Evolutionary conservation across 2,888 invertebrate species (phyloP), one percentile per base, ranked within the genome.

Genomic region (Resseliella maxima): DNA sequence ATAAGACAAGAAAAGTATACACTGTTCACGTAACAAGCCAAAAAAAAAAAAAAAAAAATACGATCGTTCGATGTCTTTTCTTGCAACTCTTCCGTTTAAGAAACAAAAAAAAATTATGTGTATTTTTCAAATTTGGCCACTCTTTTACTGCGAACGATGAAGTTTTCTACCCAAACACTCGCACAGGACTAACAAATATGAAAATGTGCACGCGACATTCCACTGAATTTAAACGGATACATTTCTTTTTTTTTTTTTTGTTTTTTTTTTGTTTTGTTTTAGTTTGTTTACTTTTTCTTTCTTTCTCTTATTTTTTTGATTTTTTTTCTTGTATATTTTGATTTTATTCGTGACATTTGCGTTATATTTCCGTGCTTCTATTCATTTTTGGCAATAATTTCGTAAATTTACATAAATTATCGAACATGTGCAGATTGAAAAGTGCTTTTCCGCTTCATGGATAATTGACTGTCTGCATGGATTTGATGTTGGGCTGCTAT

Each of bases 341-440:
- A 18, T 21, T 12, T 36, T 0, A 38, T 38, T 83, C 83, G 38
- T 83, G 83, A 83, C 83, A 83, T 21, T 83, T 31, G n/a, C 24
- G 1, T n/a, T 83, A n/a, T 83, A 21, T 83, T 83, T 83, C 83
- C 38, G 3, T 83, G 36, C 38, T 83, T 83, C 38, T 38, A 83
- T 83, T 83, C 38, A 83, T 83, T 83, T 83, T 83, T 83, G 83
- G 83, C 36, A n/a, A 38, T 38, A 83, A 38, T n/a, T 83, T 83
- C 12, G n/a, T 38, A 38, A 83, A 83, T 83, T 83, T 83, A 83
- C 83, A 83, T 83, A 83, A 83, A 38, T 83, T 38, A 83, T 38
- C 24, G 83, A 83, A 83, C 36, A 83, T 38, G 31, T 72, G 72
- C 18, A 35, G 31, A 72, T 35, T 12, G 31, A 72, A 72, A 2